Percentiles rank a stretch among this genome's conserved stretches.
Conservation (phyloP, 2,888 invertebrate species). For the Pyrrhosoma nymphula region DNA sequence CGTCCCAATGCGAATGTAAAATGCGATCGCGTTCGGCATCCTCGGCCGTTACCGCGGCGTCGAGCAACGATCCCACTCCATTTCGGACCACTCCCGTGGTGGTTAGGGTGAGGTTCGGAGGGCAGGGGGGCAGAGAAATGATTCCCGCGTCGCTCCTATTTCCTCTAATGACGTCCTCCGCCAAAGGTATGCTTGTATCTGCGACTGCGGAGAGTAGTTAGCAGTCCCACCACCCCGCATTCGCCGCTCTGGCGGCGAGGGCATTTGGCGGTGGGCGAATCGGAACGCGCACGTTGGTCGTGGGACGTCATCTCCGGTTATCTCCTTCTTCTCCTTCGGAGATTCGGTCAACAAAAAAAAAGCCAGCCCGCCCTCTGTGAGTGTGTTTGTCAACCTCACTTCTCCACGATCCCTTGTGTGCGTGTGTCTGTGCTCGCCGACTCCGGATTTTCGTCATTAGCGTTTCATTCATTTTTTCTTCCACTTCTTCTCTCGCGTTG, state of each 20-base stretch:
- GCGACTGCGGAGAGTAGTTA: neutral
- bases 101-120: too few species aligned
- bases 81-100: neutral
- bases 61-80: neutral
- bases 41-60: neutral
- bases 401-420: neutral
- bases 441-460: constrained; percentile 24
- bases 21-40: neutral
- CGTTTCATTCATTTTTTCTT: neutral
- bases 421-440: neutral
- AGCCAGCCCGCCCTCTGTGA: neutral
- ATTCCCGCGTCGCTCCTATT: neutral
- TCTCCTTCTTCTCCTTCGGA: neutral
- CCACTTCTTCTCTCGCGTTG: neutral
- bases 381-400: neutral
- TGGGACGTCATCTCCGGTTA: neutral
- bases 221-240: neutral
- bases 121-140: neutral
- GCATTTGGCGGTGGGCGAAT: neutral
- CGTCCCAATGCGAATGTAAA: neutral
- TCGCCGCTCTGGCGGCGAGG: neutral
- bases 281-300: neutral
- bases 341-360: neutral
- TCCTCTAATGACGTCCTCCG: constrained; percentile 19
- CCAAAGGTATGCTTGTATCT: neutral